Conservation (phyloP, 2,113 vertebrate genomes). For the Onychostruthus taczanowskii region DNA sequence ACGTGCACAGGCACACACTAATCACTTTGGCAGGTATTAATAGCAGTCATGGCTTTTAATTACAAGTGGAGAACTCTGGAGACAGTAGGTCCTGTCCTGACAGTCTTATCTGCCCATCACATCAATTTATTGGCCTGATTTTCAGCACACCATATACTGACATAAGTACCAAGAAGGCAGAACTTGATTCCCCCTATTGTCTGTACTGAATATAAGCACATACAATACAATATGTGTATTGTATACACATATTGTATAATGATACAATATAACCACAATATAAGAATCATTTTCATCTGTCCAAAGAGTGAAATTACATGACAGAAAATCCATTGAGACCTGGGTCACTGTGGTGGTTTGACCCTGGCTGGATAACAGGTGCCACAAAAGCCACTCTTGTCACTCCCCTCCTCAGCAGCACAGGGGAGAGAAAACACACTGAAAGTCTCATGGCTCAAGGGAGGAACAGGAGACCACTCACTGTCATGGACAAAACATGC, state of each 20-base stretch:
- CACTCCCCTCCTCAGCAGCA: not conserved
- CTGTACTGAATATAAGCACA: no score
- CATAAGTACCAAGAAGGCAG: not conserved
- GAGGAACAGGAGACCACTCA: not conserved
- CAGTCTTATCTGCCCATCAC: not conserved
- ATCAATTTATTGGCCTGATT: not conserved
- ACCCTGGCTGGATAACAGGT: not conserved
- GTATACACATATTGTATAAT: no score
- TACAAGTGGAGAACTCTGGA: not conserved
- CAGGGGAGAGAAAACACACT: not conserved
- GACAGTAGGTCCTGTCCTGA: not conserved
- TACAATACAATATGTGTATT: no score
- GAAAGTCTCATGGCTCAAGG: rapidly evolving
- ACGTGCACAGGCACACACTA: not conserved
- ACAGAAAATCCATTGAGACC: not conserved
- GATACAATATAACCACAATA: not conserved
- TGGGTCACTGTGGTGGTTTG: not conserved
- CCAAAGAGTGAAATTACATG: not conserved
- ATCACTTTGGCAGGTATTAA: not conserved
- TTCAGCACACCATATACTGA: not conserved
- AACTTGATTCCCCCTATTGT: not conserved
- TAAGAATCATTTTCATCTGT: not conserved
- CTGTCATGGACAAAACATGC: not conserved
- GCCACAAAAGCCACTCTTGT: not conserved
- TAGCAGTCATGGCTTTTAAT: not conserved